These are phyloP conservation scores for Melikaiella ostensackeni DNA, from an alignment of 2,888 invertebrate species.

Conservation along the genomic window DNA sequence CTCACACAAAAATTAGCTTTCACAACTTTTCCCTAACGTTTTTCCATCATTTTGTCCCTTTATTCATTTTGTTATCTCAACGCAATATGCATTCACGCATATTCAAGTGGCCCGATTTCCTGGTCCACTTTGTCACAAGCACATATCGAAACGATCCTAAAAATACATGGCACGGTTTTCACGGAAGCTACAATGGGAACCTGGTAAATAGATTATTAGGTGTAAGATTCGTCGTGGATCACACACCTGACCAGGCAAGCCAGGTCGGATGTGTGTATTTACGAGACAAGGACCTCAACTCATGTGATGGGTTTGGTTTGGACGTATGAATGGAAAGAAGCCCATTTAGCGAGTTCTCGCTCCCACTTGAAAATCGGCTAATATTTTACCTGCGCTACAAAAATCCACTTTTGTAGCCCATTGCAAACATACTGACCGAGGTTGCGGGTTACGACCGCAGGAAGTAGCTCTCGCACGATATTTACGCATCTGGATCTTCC, in stretches of 20 bases:
- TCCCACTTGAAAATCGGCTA: slow-evolving; percentile 52
- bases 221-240: slow-evolving; percentile 59
- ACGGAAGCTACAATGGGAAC: slow-evolving; percentile 53
- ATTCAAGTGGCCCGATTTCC: slow-evolving; percentile 31
- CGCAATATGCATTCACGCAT: slow-evolving; percentile 29
- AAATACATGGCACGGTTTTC: slow-evolving; percentile 64
- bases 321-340: slow-evolving; percentile 44
- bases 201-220: slow-evolving; percentile 74
- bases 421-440: slow-evolving; percentile 33
- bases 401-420: slow-evolving; percentile 18
- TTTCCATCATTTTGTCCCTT: slow-evolving; percentile 12
- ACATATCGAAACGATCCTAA: slow-evolving; percentile 59
- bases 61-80: slow-evolving; percentile 31
- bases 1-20: not conserved
- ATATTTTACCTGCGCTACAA: slow-evolving; percentile 52
- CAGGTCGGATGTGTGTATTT: slow-evolving; percentile 42
- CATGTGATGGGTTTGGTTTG: slow-evolving; percentile 8
- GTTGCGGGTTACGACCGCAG: slow-evolving; percentile 42
- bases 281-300: slow-evolving; percentile 37
- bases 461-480: slow-evolving; percentile 48
- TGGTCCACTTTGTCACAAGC: slow-evolving; percentile 15
- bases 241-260: slow-evolving; percentile 60
- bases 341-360: slow-evolving; percentile 44
- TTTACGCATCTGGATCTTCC: slow-evolving; percentile 36
- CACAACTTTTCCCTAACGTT: not conserved